Percentiles rank a stretch among this genome's conserved stretches.
phyloP scores from a whole-genome alignment of 2,888 invertebrate species.

The Cheilosia urbana region DNA sequence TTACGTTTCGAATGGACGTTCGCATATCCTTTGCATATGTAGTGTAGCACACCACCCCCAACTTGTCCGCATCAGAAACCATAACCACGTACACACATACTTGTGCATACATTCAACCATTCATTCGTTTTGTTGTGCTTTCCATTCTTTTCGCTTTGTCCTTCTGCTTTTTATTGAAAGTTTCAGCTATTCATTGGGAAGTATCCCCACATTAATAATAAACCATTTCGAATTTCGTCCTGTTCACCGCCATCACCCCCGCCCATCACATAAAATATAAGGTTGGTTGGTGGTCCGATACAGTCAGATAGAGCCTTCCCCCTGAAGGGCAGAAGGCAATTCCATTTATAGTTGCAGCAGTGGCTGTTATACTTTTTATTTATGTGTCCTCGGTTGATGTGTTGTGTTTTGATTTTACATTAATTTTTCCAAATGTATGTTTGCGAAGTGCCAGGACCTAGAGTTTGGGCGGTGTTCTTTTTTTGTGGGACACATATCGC shows the following conservation, averaged over 20 bases:
- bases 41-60: conserved; percentile 6
- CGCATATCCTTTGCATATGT: conserved; percentile 63
- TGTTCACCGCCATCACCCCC: not conserved
- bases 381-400: conserved; percentile 71
- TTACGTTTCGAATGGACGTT: conserved; percentile 60
- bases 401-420: conserved; percentile 75
- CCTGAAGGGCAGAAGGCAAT: conserved; percentile 63
- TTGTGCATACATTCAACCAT: conserved; percentile 11
- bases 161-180: conserved; percentile 74
- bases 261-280: not conserved
- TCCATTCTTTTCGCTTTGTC: conserved; percentile 65
- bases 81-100: conserved; percentile 23
- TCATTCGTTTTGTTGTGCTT: conserved; percentile 53
- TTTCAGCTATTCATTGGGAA: conserved; percentile 75
- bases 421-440: conserved; percentile 72
- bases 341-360: conserved; percentile 73
- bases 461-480: conserved; percentile 26
- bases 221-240: conserved; percentile 68
- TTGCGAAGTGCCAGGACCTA: conserved; percentile 31
- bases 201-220: conserved; percentile 76
- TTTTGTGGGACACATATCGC: conserved; percentile 45
- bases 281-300: conserved; percentile 30
- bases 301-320: conserved; percentile 34
- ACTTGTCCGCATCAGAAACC: conserved; percentile 37
- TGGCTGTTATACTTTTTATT: conserved; percentile 67